Evolutionary conservation across 2,888 invertebrate genomes (phyloP), one percentile per base, ranked within the genome.

Genomic region (Aspidiotus rigidus): DNA sequence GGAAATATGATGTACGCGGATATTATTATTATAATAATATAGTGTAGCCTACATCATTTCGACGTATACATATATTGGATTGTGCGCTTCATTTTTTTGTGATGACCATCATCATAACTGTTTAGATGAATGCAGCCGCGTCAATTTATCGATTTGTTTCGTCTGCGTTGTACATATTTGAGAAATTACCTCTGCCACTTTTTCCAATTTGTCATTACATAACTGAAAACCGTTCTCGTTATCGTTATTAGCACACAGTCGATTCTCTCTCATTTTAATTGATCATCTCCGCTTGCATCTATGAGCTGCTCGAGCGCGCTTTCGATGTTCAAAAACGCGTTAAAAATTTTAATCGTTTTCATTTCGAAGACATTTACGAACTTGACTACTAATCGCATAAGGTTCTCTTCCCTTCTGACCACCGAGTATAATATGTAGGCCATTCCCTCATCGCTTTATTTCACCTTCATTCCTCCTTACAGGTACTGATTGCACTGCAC

Each of bases 151-250:
- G n/a, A 49, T 49, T 6, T 6, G 49, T 28, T 28, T 28, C 28
- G 28, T 28, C 49, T 13, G 49, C n/a, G 49, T 3, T 49, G 49
- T 11, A n/a, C n/a, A 49, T 49, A 49, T 49, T n/a, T 49, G 49
- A 49, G 49, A 49, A 49, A 49, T 49, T 49, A n/a, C 28, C 49
- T 49, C 49, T 49, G 49, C 49, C 49, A 49, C 49, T 49, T n/a
- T 49, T 49, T 49, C 49, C n/a, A 49, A 49, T 49, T 49, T 49
- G 49, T 49, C 49, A 49, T 49, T 49, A 49, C 49, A 49, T 49
- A 49, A 49, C 49, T 11, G 49, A 49, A n/a, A 49, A n/a, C 49
- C 49, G 6, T 13, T n/a, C 49, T n/a, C 49, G 49, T 49, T 49
- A 11, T 49, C 49, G 49, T 49, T 49, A 49, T 49, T 49, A 49